Evolutionary conservation across 2,888 invertebrate genomes (phyloP), one percentile per base, ranked within the genome.

Genomic region (Coremacera marginata): DNA sequence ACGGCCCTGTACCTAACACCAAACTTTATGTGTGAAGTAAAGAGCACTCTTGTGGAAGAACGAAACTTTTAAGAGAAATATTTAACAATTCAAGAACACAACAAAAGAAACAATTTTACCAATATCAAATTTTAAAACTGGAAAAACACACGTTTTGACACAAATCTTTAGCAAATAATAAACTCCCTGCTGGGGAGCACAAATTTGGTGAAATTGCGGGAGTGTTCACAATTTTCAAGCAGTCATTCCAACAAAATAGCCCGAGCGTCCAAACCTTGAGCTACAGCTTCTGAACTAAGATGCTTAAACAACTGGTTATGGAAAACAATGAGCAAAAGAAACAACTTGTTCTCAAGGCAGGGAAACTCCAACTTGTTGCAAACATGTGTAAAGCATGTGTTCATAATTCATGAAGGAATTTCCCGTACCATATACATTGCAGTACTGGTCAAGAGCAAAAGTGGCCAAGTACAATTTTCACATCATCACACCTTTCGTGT

Each of bases 371-470:
- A 60, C 16, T 19, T 37, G 5, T 7, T 9, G 49, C n/a, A 51
- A 37, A 72, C 72, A 72, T 62, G 49, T 72, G 72, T 60, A 52
- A n/a, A 16, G 25, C 72, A 72, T 55, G 49, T 72, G 72, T 62
- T 0, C 9, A 5, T 22, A 49, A 9, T 9, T 68, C n/a, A 27
- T 5, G 9, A 14, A 16, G 68, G 51, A 49, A 68, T n/a, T 68
- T 27, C 22, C 60, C 16, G 60, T 60, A 1, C 3, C 3, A 22
- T 11, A n/a, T 22, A 67, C 67, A n/a, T 22, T 25, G 49, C 67
- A 67, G 67, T 22, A 37, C 11, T 19, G 22, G 49, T 16, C 22
- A 67, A 5, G 67, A 49, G 14, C 8, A 49, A 25, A 14, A 27
- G 1, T 27, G 11, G 22, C 31, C 8, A n/a, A 8, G 44, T 49